A percentile compares a stretch with the other conserved stretches of the same genome.
These are phyloP conservation scores for Ciconia boyciana DNA, from an alignment of 2,113 vertebrate species.

Conservation along the genomic window DNA sequence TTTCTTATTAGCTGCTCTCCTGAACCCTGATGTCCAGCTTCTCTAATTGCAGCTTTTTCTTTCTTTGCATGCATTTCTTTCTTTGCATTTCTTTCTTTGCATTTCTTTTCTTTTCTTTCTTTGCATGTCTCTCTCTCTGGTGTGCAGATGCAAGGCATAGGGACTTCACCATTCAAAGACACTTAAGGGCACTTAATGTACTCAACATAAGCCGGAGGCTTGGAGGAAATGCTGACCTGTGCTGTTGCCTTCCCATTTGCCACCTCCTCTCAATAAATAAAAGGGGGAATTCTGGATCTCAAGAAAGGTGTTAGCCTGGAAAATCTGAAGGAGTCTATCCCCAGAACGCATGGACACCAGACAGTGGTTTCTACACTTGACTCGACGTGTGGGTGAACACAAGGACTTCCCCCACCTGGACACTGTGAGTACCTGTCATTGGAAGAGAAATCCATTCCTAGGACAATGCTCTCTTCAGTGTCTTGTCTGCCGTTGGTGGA, in stretches of 20 bases:
- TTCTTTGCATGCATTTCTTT: neutral
- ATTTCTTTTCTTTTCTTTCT: too few species aligned
- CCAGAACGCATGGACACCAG: neutral
- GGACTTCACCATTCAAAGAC: neutral
- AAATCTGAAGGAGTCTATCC: neutral
- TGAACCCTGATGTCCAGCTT: neutral
- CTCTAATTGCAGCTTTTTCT: neutral
- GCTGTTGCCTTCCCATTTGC: neutral
- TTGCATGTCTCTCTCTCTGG: neutral
- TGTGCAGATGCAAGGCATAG: neutral
- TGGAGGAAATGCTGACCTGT: neutral
- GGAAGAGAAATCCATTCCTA: conserved; percentile 93
- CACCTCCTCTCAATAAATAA: neutral
- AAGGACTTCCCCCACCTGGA: neutral
- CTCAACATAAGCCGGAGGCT: neutral
- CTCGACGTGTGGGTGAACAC: neutral
- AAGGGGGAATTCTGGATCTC: neutral
- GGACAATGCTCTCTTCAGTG: conserved; percentile 95
- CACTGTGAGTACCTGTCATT: conserved; percentile 82
- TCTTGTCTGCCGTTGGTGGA: conserved; percentile 95
- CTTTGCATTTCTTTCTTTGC: neutral
- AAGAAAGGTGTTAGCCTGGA: neutral
- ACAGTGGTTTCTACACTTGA: neutral
- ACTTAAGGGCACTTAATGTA: neutral
- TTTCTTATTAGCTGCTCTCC: neutral